Evolutionary conservation across 2,797 vertebrate species (phyloP), one percentile per base, ranked within the genome.

Genomic region (Smutsia gigantea): DNA sequence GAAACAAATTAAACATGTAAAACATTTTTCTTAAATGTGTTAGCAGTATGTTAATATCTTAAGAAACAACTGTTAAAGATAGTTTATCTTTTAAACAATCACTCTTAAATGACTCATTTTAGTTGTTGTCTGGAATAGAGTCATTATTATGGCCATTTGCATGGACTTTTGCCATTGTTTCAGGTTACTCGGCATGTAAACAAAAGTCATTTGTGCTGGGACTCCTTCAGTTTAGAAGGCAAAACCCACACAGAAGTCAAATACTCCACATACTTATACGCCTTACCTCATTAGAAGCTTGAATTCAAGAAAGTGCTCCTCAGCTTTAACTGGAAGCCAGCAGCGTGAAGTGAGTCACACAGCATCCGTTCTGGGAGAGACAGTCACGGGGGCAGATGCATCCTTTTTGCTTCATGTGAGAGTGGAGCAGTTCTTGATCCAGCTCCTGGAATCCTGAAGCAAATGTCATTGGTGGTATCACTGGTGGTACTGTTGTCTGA

Each of bases 1-100:
- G 49, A 92, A 84, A 53, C 34, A 86, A 9, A 64, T 21, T 66
- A 78, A 31, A 39, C 14, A 46, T 46, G 46, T 46, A 46, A 46
- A 46, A 46, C 46, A 46, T 87, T 77, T 90, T 68, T 83, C 29
- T 59, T n/a, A 72, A 87, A 29, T 57, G 29, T 29, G 61, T 90
- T 19, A 81, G 11, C n/a, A 49, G 9, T 49, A 34, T n/a, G 4
- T 49, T 49, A 71, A 8, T 59, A 81, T 85, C 46, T 95, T 93
- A 18, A 95, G n/a, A 93, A 91, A 84, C 1, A 27, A 72, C 0
- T 15, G 42, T 75, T 55, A 77, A 59, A 77, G 34, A 64, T 31
- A 42, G 18, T 57, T 55, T 31, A 11, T n/a, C 25, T 15, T 64
- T 57, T n/a, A 77, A 71, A 64, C 29, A 11, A 34, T 51, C 77